Percentiles rank a stretch among this genome's conserved stretches.
phyloP scores from a whole-genome alignment of 2,888 invertebrate genomes.

The Pilophorus perplexus region DNA sequence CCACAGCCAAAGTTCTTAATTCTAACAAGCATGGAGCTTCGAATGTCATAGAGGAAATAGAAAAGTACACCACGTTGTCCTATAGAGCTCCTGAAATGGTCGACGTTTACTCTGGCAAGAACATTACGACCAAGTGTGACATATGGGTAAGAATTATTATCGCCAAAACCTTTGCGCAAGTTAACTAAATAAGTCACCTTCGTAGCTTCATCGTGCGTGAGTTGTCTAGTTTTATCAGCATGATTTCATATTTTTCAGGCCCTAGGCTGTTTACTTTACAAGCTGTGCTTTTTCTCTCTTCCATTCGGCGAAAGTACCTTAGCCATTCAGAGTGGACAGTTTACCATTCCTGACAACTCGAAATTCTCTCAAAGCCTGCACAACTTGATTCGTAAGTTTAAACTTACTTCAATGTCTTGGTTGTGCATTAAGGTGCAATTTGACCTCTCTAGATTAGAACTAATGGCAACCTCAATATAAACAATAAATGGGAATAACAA shows the following conservation, averaged over 20 bases:
- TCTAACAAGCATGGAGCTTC: constrained; percentile 66
- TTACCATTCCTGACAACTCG: constrained; percentile 78
- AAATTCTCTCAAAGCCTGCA: constrained; percentile 69
- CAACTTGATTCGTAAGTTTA: constrained; percentile 66
- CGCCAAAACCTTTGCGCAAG: too few species aligned
- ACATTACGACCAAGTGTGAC: constrained; percentile 82
- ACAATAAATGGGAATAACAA: too few species aligned
- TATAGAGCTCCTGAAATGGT: constrained; percentile 93
- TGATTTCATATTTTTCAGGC: constrained; percentile 59
- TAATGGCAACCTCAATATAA: too few species aligned
- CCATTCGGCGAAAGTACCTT: constrained; percentile 91
- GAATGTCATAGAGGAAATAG: constrained; percentile 78
- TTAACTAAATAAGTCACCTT: too few species aligned
- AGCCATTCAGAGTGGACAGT: constrained; percentile 86
- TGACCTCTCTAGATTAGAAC: too few species aligned
- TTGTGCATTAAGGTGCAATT: too few species aligned
- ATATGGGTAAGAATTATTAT: constrained; percentile 70
- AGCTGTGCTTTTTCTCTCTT: constrained; percentile 82
- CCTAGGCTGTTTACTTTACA: constrained; percentile 82
- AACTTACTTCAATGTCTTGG: too few species aligned
- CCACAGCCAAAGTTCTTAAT: constrained; percentile 76
- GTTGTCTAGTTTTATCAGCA: not conserved
- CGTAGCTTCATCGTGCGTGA: too few species aligned
- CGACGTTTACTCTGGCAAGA: constrained; percentile 78
- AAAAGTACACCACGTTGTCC: constrained; percentile 83